Evolutionary conservation across 2,113 vertebrate genomes (phyloP), one percentile per base, ranked within the genome.

Genomic region (Eudorcas thomsonii): DNA sequence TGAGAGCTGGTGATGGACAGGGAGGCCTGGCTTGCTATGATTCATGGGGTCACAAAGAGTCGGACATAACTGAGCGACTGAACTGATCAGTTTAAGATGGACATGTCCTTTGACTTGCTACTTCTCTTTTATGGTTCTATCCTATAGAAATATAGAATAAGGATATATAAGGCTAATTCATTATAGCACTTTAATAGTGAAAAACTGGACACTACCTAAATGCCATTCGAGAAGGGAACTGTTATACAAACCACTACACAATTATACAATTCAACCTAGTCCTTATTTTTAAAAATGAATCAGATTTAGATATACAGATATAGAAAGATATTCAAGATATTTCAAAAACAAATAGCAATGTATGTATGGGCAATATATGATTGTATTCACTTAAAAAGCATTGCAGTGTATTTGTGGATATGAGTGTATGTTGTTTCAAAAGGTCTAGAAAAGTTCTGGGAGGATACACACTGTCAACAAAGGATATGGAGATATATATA

Each of bases 121-220:
- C 52, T 39, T 94, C 60, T 88, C 74, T 78, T 62, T 88, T 86
- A 57, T 10, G 62, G 92, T 57, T 93, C 50, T 87, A 39, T 52
- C 23, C 52, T 93, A 57, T 4, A 92, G 45, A 96, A 92, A 94
- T 60, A 88, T 33, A 97, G 6, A 96, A 93, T 82, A 30, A 93
- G 86, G 96, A 57, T 26, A 28, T 50, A 28, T 59, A 52, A 90
- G 16, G 43, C 21, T 84, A 92, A 90, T 92, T 94, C 55, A 64
- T 91, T 90, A 88, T 7, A 93, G 25, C 45, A 88, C 4, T 85
- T 81, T 78, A 90, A 88, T 14, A 96, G 33, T 93, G 36, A 67
- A 92, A 96, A 98, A 43, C 67, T 81, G 26, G 57, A 90, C 43
- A 93, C 25, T 67, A 93, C 7, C n/a, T 54, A 82, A 83, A 71